Evolutionary conservation across 2,888 invertebrate genomes (phyloP).

Genomic region (Drosophila kokeensis): DNA sequence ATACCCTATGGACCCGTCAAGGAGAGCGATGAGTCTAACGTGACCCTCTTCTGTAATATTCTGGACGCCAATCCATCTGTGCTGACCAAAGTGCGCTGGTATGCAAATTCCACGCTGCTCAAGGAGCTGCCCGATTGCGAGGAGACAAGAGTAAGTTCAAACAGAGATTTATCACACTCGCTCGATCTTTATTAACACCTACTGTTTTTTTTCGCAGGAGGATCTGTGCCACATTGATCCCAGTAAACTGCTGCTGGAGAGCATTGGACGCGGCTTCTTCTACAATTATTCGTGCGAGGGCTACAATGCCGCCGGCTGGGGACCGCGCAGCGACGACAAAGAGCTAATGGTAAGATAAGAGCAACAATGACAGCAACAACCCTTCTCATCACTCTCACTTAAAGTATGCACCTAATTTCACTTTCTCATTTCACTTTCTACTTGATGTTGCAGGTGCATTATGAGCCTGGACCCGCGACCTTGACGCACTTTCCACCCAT

Average conservation of each 20-base stretch:
- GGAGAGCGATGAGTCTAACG: slow-evolving; percentile 92
- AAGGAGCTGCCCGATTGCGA: slow-evolving; percentile 93
- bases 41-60: slow-evolving; percentile 93
- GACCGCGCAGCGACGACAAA: slow-evolving; percentile 90
- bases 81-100: slow-evolving; percentile 93
- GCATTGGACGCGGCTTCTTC: slow-evolving; percentile 94
- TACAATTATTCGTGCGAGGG: slow-evolving; percentile 98
- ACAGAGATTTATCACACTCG: neutral
- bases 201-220: slow-evolving; percentile 77
- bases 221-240: slow-evolving; percentile 94
- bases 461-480: slow-evolving; percentile 94
- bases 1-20: slow-evolving; percentile 91
- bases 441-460: slow-evolving; percentile 76
- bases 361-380: neutral
- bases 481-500: slow-evolving; percentile 90
- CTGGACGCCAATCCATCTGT: slow-evolving; percentile 91
- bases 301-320: slow-evolving; percentile 95
- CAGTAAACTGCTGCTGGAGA: slow-evolving; percentile 92
- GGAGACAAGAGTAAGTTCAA: slow-evolving; percentile 79
- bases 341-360: slow-evolving; percentile 89
- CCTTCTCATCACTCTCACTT: neutral
- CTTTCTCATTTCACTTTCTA: slow-evolving; percentile 1
- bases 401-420: neutral
- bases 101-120: slow-evolving; percentile 91
- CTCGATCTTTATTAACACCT: neutral